A percentile compares a stretch with the other conserved stretches of the same genome.
Evolutionary conservation across 2,113 vertebrate genomes (phyloP).

Genomic region (Platysteira castanea): DNA sequence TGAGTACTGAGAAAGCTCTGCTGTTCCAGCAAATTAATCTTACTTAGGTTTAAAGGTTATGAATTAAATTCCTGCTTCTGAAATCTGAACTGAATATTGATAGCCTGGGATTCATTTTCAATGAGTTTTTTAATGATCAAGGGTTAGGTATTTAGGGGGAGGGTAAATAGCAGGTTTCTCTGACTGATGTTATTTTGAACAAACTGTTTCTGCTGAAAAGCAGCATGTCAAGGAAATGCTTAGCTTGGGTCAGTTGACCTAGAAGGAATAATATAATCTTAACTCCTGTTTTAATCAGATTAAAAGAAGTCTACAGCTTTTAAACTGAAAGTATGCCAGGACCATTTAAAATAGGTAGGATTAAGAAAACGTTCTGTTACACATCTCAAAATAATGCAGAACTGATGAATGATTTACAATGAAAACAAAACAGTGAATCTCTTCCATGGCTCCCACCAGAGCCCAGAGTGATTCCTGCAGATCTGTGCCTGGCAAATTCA

Average conservation of each 20-base stretch:
- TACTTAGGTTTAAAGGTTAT: not conserved
- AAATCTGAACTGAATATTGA: not conserved
- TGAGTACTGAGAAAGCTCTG: not conserved
- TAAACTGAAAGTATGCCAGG: not conserved
- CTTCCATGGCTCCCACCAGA: not conserved
- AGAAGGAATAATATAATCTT: slow-evolving; percentile 19
- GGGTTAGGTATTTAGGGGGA: not conserved
- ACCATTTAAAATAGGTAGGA: not conserved
- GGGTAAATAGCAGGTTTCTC: not conserved
- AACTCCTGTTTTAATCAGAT: slow-evolving; percentile 1
- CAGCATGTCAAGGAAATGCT: not conserved
- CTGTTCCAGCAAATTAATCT: not conserved
- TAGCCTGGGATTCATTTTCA: not conserved
- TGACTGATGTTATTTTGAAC: not conserved
- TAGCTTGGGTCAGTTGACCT: not conserved
- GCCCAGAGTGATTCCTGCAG: not conserved
- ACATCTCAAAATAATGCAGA: not conserved
- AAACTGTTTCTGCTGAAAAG: not conserved
- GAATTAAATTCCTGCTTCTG: not conserved
- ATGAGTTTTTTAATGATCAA: not conserved
- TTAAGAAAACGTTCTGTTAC: not conserved
- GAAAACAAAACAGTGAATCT: not conserved
- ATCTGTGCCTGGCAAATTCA: not conserved
- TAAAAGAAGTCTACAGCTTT: not conserved
- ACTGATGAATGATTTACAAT: not conserved